These are phyloP conservation scores for Siphamia tubifer DNA, from an alignment of 2,113 vertebrate genomes.

Conservation along the genomic window DNA sequence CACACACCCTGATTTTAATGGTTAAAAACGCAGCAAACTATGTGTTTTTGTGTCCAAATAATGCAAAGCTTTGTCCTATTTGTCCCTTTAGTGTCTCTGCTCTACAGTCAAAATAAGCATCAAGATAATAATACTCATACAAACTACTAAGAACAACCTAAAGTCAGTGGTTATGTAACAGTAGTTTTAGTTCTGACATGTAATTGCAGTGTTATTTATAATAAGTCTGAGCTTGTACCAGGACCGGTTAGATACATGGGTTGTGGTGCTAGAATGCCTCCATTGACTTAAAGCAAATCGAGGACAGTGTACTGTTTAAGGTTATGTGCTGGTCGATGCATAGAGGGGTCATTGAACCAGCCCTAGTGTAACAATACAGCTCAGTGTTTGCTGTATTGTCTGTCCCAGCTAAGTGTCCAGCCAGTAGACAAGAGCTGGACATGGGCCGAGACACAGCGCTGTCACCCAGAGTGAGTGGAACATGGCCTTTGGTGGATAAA, in stretches of 20 bases:
- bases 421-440: slow-evolving; percentile 25
- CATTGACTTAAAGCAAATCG: slow-evolving; percentile 18
- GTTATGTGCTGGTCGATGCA: slow-evolving; percentile 30
- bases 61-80: slow-evolving; percentile 50
- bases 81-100: no score
- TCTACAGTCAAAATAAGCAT: no score
- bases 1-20: not conserved
- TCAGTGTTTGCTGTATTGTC: slow-evolving; percentile 59
- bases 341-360: slow-evolving; percentile 69
- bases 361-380: slow-evolving; percentile 55
- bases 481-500: slow-evolving; percentile 2
- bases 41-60: not conserved
- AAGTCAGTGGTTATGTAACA: not conserved
- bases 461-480: slow-evolving; percentile 22
- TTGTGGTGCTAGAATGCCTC: not conserved
- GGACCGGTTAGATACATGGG: not conserved
- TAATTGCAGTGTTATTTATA: slow-evolving; percentile 4
- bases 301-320: slow-evolving; percentile 36
- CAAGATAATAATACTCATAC: no score
- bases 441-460: slow-evolving; percentile 2
- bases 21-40: not conserved
- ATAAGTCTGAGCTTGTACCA: not conserved
- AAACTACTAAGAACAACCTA: not conserved
- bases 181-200: not conserved
- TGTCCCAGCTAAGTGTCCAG: slow-evolving; percentile 22